A percentile compares a stretch with the other conserved stretches of the same genome.
These are phyloP conservation scores for Dioctria linearis DNA, from an alignment of 2,888 invertebrate genomes.

Conservation along the genomic window DNA sequence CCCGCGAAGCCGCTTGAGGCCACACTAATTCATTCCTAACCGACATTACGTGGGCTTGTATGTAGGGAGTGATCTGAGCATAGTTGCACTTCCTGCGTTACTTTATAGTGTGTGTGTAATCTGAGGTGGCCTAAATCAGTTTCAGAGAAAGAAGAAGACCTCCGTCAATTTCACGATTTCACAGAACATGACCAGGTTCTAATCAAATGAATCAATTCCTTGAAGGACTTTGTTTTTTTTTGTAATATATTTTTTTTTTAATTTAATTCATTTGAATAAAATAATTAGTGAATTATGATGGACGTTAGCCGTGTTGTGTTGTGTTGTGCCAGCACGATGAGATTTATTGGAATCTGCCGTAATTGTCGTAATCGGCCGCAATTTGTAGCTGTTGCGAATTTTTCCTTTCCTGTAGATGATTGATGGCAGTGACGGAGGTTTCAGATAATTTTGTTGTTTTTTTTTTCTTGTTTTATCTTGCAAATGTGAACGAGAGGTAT, in stretches of 20 bases:
- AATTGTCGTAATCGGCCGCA: constrained; percentile 53
- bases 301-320: constrained; percentile 7
- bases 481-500: not conserved
- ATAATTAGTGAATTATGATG: constrained; percentile 52
- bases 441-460: constrained; percentile 28
- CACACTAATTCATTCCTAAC: not conserved
- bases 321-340: constrained; percentile 17
- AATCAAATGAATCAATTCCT: constrained; percentile 43
- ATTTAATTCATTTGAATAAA: constrained; percentile 53
- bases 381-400: constrained; percentile 46
- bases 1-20: not conserved
- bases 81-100: not conserved
- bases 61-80: not conserved
- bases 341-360: constrained; percentile 52
- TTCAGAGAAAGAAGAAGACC: not conserved
- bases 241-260: not conserved
- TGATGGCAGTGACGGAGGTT: constrained; percentile 54
- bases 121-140: not conserved
- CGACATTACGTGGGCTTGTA: not conserved
- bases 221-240: not conserved
- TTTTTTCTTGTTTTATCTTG: not conserved
- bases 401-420: constrained; percentile 42
- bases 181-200: not conserved
- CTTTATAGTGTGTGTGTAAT: too few relatives aligned
- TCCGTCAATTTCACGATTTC: not conserved